Percentiles rank a stretch among this genome's conserved stretches.
Evolutionary conservation across 2,888 invertebrate genomes (phyloP).

Genomic region (Thalpophila matura): DNA sequence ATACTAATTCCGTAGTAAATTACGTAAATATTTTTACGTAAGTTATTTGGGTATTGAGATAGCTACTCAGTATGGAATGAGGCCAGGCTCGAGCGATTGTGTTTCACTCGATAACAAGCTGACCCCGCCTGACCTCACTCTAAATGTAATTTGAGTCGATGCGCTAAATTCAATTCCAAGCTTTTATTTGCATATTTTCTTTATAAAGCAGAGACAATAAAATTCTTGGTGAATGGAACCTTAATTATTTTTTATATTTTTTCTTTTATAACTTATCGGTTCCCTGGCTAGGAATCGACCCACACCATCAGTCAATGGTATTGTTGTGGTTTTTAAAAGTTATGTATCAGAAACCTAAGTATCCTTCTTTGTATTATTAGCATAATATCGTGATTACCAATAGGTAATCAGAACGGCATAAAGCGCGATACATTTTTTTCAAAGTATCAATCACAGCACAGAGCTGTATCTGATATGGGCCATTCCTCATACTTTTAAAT

Average conservation of each 20-base stretch:
- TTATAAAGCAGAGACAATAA: conserved; percentile 51
- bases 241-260: conserved; percentile 41
- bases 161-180: conserved; percentile 71
- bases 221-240: conserved; percentile 27
- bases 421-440: too few relatives aligned
- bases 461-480: too few relatives aligned
- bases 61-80: conserved; percentile 68
- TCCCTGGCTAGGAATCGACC: neutral
- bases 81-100: conserved; percentile 71
- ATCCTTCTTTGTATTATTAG: too few relatives aligned
- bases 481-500: too few relatives aligned
- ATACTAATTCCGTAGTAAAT: conserved; percentile 11
- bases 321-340: too few relatives aligned
- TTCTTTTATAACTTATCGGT: conserved; percentile 24
- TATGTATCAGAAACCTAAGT: too few relatives aligned
- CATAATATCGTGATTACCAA: too few relatives aligned
- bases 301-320: conserved; percentile 10
- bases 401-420: too few relatives aligned
- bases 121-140: conserved; percentile 68
- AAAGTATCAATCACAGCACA: too few relatives aligned
- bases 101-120: conserved; percentile 76
- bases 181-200: conserved; percentile 67
- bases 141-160: conserved; percentile 71
- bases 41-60: conserved; percentile 59
- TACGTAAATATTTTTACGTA: conserved; percentile 43